These are phyloP conservation scores for Peromyscus aztecus DNA, from an alignment of 2,797 vertebrate genomes.

Conservation along the genomic window DNA sequence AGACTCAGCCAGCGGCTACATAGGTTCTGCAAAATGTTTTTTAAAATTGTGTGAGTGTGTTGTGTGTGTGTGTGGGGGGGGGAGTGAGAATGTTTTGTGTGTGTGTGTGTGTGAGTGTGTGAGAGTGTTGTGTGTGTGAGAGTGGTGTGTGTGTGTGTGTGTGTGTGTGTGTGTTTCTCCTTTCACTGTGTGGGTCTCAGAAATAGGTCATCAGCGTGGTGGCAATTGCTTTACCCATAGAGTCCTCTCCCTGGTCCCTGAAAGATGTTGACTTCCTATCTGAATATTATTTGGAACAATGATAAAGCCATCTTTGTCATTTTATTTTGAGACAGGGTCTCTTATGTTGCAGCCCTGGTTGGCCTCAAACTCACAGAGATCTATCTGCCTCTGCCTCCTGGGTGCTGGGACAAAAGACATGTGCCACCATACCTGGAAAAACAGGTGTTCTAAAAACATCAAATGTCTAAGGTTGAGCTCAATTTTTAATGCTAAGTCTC, in stretches of 20 bases:
- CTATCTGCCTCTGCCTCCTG: not conserved
- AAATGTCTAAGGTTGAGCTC: slow-evolving; percentile 38
- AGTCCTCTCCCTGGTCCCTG: not conserved
- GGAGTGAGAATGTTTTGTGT: rapidly evolving
- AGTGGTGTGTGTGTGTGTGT: no score
- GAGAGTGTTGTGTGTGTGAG: not conserved
- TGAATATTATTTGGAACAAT: slow-evolving; percentile 44
- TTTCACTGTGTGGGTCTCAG: not conserved
- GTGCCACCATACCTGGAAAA: not conserved
- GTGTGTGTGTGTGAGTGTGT: not conserved
- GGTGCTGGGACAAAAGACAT: not conserved
- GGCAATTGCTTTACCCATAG: not conserved
- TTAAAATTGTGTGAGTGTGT: not conserved
- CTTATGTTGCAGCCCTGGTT: not conserved
- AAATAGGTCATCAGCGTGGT: not conserved
- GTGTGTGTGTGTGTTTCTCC: not conserved
- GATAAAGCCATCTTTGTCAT: not conserved
- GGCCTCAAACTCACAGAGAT: not conserved
- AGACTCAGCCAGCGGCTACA: not conserved
- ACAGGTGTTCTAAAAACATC: not conserved
- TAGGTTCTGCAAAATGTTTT: not conserved
- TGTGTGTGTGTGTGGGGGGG: not conserved
- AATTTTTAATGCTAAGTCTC: slow-evolving; percentile 25
- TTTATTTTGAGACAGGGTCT: not conserved
- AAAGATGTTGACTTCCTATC: not conserved